A percentile compares a stretch with the other conserved stretches of the same genome.
Conservation (phyloP, 2,797 vertebrate genomes). For the Alauda arvensis region DNA sequence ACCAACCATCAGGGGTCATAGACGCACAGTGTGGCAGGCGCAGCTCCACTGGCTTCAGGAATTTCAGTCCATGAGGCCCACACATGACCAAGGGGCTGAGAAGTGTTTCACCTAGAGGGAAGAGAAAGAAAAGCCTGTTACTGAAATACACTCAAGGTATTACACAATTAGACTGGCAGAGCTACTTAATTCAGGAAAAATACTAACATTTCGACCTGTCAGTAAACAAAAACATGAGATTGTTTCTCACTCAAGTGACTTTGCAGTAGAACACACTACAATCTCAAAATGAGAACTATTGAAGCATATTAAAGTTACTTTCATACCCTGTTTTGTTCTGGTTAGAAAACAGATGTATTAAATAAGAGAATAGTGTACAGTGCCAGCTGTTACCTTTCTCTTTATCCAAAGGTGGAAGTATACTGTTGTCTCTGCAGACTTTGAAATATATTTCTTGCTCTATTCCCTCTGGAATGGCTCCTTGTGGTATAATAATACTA, state of each 20-base stretch:
- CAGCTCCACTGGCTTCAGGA: slow-evolving; percentile 98
- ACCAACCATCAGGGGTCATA: slow-evolving; percentile 99
- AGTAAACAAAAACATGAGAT: not conserved
- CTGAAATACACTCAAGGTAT: not conserved
- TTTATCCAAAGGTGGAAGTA: slow-evolving; percentile 96
- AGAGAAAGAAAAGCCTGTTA: not conserved
- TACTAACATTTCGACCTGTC: accelerated
- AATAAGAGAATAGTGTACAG: not conserved
- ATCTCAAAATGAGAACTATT: not conserved
- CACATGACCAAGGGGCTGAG: slow-evolving; percentile 95
- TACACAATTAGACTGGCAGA: not conserved
- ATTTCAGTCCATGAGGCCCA: slow-evolving; percentile 97
- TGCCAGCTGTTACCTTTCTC: slow-evolving; percentile 86
- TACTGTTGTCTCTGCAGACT: slow-evolving; percentile 98
- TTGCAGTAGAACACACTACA: not conserved
- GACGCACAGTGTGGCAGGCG: slow-evolving; percentile 99
- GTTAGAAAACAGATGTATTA: not conserved
- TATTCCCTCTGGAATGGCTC: slow-evolving; percentile 93
- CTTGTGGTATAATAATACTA: slow-evolving; percentile 97
- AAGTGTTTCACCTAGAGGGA: slow-evolving; percentile 88
- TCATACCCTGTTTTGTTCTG: not conserved
- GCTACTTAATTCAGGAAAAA: not conserved
- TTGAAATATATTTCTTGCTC: slow-evolving; percentile 99
- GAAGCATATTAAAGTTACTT: not conserved
- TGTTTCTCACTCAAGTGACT: not conserved